phyloP scores from a whole-genome alignment of 2,797 vertebrate genomes.

The Phoeniculus purpureus region DNA sequence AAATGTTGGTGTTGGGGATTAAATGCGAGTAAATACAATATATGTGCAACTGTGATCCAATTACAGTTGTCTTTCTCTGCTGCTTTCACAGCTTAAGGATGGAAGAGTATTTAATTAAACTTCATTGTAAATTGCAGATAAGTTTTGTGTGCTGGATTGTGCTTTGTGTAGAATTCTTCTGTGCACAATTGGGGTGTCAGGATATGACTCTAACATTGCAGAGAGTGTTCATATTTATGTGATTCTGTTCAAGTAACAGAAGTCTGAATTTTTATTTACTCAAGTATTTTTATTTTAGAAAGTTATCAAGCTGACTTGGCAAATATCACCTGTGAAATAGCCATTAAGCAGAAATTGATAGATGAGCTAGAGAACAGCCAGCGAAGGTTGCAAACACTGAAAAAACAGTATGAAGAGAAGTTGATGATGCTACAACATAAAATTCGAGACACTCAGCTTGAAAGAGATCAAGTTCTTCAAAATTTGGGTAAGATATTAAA shows the following conservation, averaged over 20 bases:
- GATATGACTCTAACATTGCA: neutral
- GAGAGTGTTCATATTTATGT: neutral
- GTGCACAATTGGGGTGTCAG: neutral
- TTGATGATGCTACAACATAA: slow-evolving; percentile 94
- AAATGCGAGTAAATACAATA: neutral
- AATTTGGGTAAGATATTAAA: slow-evolving; percentile 83
- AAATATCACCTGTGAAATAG: slow-evolving; percentile 98
- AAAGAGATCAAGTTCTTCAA: slow-evolving; percentile 95
- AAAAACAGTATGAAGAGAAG: slow-evolving; percentile 96
- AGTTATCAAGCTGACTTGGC: slow-evolving; percentile 94
- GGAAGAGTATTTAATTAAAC: neutral
- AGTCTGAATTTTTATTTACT: neutral
- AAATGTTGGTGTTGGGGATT: neutral
- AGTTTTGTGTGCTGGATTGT: neutral
- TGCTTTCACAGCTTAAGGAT: neutral
- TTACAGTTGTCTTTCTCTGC: neutral
- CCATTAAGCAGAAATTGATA: slow-evolving; percentile 97
- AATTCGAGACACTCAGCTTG: slow-evolving; percentile 95
- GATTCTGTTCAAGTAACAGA: neutral
- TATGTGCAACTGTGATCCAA: neutral
- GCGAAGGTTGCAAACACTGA: slow-evolving; percentile 91
- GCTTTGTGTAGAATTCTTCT: neutral
- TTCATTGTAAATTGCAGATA: neutral
- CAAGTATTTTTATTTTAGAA: slow-evolving; percentile 75
- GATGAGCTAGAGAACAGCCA: slow-evolving; percentile 98